Conservation (phyloP, 2,797 vertebrate genomes). For the Austrolebias charrua region DNA sequence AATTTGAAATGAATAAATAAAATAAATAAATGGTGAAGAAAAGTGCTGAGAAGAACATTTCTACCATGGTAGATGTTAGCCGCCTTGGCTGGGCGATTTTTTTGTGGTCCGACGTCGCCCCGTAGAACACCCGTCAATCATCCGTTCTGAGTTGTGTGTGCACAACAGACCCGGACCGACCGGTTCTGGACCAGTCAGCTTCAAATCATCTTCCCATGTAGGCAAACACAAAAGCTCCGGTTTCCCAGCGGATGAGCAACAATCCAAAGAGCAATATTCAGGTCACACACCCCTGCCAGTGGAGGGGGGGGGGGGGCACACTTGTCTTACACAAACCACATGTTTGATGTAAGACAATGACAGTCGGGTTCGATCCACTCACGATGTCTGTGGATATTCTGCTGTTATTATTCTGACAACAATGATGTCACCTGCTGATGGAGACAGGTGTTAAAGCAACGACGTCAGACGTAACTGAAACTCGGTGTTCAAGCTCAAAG, state of each 20-base stretch:
- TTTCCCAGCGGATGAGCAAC: slow-evolving; percentile 59
- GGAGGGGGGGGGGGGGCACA: background rate
- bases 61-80: background rate
- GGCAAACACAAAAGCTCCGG: slow-evolving; percentile 64
- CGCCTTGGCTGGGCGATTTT: slow-evolving; percentile 5
- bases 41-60: background rate
- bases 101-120: slow-evolving; percentile 12
- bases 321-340: slow-evolving; percentile 8
- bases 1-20: no score
- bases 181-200: slow-evolving; percentile 59
- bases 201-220: slow-evolving; percentile 61
- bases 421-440: no score
- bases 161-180: slow-evolving; percentile 48
- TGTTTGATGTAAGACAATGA: slow-evolving; percentile 4
- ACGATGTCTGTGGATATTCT: no score
- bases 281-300: slow-evolving; percentile 58
- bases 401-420: no score
- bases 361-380: no score
- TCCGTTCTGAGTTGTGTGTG: slow-evolving; percentile 50
- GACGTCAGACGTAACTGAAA: no score
- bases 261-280: slow-evolving; percentile 62
- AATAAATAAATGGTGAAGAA: no score
- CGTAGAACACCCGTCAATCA: slow-evolving; percentile 42
- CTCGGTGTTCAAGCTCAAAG: no score
- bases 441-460: no score